Percentiles rank a stretch among this genome's conserved stretches.
Conservation (phyloP, 2,797 vertebrate species). For the Strix occidentalis region DNA sequence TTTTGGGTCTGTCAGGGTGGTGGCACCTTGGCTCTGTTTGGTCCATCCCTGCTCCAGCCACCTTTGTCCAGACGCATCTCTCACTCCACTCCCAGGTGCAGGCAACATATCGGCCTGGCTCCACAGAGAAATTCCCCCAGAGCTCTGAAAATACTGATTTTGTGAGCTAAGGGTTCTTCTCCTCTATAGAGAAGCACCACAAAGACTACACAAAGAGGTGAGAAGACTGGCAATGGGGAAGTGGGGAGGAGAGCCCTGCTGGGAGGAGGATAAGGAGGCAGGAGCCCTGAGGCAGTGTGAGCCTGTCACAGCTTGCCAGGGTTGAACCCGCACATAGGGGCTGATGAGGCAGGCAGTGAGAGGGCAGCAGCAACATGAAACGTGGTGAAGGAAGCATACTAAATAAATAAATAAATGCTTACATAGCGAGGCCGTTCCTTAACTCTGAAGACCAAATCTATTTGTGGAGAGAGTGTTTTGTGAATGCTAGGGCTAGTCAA, state of each 20-base stretch:
- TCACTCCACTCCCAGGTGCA: neutral
- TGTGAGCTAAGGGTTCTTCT: neutral
- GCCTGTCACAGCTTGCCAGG: neutral
- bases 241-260: neutral
- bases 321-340: neutral
- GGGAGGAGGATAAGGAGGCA: neutral
- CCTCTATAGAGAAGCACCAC: neutral
- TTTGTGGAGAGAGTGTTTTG: neutral
- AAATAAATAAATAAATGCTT: neutral
- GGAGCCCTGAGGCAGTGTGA: neutral
- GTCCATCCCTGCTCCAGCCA: neutral
- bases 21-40: neutral
- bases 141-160: neutral
- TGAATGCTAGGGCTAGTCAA: neutral
- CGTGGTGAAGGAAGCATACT: rapidly evolving
- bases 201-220: neutral
- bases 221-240: neutral
- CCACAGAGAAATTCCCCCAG: neutral
- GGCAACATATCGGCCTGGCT: neutral
- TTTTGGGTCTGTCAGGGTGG: neutral
- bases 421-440: neutral
- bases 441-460: neutral
- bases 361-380: neutral
- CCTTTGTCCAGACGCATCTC: neutral
- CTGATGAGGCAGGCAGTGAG: neutral